These are phyloP conservation scores for Cricetomys ansorgei DNA, from an alignment of 2,113 vertebrate species.

Conservation along the genomic window DNA sequence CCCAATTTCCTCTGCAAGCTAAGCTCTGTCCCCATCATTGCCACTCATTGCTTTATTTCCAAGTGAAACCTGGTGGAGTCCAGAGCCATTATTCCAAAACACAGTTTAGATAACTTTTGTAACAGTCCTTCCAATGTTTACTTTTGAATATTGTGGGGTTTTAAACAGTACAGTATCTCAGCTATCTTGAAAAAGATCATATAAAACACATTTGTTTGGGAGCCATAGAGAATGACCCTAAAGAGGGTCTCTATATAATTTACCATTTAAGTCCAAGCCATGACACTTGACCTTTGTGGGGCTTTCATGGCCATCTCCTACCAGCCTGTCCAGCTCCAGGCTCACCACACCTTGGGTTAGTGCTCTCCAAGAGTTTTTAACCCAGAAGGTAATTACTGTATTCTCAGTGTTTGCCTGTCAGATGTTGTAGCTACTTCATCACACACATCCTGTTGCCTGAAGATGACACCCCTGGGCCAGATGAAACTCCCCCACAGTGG, in stretches of 20 bases:
- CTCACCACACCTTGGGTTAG: background rate
- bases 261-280: background rate
- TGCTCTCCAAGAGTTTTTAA: background rate
- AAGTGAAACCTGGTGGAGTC: background rate
- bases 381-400: background rate
- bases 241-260: background rate
- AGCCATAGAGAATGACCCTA: background rate
- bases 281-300: fast-evolving
- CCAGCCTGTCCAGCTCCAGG: background rate
- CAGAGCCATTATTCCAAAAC: background rate
- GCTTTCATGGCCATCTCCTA: background rate
- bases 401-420: background rate
- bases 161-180: background rate
- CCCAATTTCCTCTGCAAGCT: background rate
- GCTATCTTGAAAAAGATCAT: background rate
- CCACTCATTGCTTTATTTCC: background rate
- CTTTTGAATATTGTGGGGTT: background rate
- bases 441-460: background rate
- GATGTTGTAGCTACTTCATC: background rate
- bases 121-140: background rate
- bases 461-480: background rate
- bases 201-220: background rate
- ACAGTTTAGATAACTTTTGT: background rate
- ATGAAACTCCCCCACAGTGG: background rate
- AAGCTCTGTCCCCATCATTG: background rate